Percentiles rank a stretch among this genome's conserved stretches.
Evolutionary conservation across 2,797 vertebrate genomes (phyloP).

Genomic region (Pteropus rufus): DNA sequence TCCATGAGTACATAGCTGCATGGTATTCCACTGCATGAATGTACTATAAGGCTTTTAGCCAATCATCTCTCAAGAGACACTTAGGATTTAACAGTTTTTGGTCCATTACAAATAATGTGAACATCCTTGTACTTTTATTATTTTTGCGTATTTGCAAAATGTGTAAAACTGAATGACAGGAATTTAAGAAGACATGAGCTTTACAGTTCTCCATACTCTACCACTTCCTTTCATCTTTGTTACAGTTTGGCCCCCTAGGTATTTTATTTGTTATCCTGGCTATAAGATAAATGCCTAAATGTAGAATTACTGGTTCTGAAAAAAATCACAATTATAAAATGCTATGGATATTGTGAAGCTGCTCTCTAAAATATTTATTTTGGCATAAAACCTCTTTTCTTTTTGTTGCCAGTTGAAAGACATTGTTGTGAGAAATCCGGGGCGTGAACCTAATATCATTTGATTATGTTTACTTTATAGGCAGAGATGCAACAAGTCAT

Average conservation of each 20-base stretch:
- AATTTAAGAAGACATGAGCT: background rate
- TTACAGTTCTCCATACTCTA: background rate
- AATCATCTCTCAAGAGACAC: background rate
- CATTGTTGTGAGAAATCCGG: constrained; percentile 27
- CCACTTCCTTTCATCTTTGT: background rate
- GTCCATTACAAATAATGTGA: background rate
- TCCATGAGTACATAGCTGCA: too few relatives aligned
- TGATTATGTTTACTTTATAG: constrained; percentile 64
- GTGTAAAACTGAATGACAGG: background rate
- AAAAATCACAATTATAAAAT: constrained; percentile 40
- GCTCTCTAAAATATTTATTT: constrained; percentile 44
- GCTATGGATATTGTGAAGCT: constrained; percentile 21
- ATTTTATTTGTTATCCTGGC: background rate
- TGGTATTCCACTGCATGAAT: background rate
- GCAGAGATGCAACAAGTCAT: constrained; percentile 26
- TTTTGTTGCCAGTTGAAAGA: constrained; percentile 43
- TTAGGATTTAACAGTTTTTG: background rate
- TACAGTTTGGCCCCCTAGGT: background rate
- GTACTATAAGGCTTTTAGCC: background rate
- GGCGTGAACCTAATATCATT: background rate
- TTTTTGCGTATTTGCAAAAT: background rate
- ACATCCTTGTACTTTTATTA: background rate
- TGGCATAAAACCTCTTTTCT: constrained; percentile 21
- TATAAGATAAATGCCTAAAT: background rate
- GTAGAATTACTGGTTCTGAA: background rate